Conservation (phyloP, 1,140 invertebrate species). For the Anastrepha ludens region DNA sequence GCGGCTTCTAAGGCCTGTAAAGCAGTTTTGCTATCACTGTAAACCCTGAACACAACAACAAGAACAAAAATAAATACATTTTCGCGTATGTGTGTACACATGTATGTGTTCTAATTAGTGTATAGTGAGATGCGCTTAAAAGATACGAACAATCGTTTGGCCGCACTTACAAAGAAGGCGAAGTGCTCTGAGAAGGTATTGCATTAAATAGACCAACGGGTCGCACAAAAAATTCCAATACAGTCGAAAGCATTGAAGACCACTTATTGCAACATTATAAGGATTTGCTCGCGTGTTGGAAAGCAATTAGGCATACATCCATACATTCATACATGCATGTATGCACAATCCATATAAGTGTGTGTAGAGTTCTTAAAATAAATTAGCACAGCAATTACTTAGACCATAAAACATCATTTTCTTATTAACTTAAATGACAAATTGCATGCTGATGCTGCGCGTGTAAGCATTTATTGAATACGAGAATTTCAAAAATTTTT, state of each 20-base stretch:
- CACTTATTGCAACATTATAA: background rate
- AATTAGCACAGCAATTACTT: background rate
- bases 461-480: background rate
- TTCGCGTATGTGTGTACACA: too few species aligned
- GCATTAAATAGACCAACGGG: too few species aligned
- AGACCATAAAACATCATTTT: background rate
- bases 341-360: background rate
- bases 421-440: background rate
- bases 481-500: slow-evolving; percentile 33
- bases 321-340: too few species aligned
- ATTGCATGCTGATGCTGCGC: background rate
- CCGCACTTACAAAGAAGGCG: background rate
- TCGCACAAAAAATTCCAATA: too few species aligned
- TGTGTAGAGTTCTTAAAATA: background rate
- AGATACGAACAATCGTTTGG: background rate
- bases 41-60: too few species aligned
- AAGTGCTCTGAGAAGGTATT: too few species aligned
- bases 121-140: background rate
- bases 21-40: too few species aligned
- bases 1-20: too few species aligned
- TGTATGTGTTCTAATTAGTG: too few species aligned
- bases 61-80: too few species aligned
- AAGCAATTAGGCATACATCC: background rate
- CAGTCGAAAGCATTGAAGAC: background rate
- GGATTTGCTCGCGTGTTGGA: background rate